Conservation (phyloP, 2,888 invertebrate genomes). For the Latrodectus elegans region DNA sequence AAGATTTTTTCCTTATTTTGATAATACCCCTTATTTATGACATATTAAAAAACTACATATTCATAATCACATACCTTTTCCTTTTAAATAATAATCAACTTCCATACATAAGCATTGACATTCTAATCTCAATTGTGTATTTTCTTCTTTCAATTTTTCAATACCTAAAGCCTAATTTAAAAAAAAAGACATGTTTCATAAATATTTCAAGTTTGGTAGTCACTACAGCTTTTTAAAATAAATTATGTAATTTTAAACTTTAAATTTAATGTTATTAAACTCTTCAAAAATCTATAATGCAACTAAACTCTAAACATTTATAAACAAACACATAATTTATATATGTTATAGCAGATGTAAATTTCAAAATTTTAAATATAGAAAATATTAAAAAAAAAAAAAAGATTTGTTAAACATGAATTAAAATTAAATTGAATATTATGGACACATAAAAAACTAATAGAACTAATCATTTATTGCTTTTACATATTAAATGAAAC, state of each 20-base stretch:
- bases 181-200: background rate
- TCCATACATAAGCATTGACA: slow-evolving; percentile 82
- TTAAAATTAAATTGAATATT: too few relatives aligned
- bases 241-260: background rate
- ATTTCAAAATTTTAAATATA: too few relatives aligned
- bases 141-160: slow-evolving; percentile 80
- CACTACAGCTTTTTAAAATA: background rate
- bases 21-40: too few relatives aligned
- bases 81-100: slow-evolving; percentile 79
- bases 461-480: too few relatives aligned
- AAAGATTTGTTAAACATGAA: too few relatives aligned
- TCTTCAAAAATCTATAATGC: background rate
- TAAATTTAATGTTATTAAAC: background rate
- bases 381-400: too few relatives aligned
- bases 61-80: slow-evolving; percentile 76
- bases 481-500: too few relatives aligned
- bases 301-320: background rate
- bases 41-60: too few relatives aligned
- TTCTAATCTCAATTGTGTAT: slow-evolving; percentile 81
- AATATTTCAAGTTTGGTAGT: background rate
- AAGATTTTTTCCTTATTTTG: too few relatives aligned
- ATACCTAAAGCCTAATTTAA: slow-evolving; percentile 43
- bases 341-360: background rate
- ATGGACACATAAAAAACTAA: too few relatives aligned
- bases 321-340: background rate